Percentiles rank a stretch among this genome's conserved stretches.
Conservation (phyloP, 2,113 vertebrate species). For the Leucoraja erinaceus region DNA sequence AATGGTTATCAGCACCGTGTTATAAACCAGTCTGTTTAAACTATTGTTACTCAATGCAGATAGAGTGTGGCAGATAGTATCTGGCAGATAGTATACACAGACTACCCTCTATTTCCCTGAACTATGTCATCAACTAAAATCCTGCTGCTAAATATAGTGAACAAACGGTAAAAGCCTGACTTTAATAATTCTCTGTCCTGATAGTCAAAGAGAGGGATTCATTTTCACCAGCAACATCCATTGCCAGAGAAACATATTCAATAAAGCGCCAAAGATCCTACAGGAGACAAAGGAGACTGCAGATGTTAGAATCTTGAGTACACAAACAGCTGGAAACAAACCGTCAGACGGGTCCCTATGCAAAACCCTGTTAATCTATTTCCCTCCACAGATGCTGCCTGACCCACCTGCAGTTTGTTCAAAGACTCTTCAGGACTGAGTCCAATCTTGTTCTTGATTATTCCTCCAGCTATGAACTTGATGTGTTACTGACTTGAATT, state of each 20-base stretch:
- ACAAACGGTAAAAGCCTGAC: background rate
- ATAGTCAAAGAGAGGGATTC: background rate
- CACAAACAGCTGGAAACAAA: no score
- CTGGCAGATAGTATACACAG: background rate
- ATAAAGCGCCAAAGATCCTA: background rate
- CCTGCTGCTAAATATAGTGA: background rate
- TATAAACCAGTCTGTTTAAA: background rate
- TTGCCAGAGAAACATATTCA: background rate
- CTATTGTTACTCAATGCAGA: background rate
- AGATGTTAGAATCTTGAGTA: no score
- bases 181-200: background rate
- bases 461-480: background rate
- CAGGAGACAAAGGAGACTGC: no score
- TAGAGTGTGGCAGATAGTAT: background rate
- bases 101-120: background rate
- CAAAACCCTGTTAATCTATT: no score
- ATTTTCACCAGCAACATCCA: background rate
- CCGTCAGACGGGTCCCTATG: no score
- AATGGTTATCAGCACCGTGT: conserved; percentile 8
- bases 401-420: no score
- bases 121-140: background rate
- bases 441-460: background rate
- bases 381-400: no score
- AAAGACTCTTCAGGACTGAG: background rate
- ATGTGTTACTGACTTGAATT: no score